Conservation (phyloP, 2,797 vertebrate genomes). For the Rousettus madagascariensis region DNA sequence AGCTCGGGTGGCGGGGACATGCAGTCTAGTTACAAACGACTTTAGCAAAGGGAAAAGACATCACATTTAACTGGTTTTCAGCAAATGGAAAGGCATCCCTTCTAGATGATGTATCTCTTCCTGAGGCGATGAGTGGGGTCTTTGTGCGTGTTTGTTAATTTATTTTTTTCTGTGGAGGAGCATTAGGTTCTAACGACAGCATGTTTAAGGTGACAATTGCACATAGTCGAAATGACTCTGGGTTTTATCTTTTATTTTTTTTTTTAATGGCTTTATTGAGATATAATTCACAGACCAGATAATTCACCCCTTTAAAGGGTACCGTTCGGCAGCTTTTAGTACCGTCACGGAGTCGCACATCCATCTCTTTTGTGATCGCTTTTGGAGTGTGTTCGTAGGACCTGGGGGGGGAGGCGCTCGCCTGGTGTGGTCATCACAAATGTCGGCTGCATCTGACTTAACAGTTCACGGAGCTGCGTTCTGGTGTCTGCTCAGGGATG, state of each 20-base stretch:
- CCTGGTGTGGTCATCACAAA: rapidly evolving
- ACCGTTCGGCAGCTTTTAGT: not conserved
- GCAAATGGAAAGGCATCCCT: not conserved
- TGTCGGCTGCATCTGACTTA: rapidly evolving
- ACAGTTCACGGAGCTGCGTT: not conserved
- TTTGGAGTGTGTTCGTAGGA: not conserved
- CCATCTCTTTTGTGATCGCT: rapidly evolving
- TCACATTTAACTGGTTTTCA: not conserved
- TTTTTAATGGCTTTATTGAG: not conserved
- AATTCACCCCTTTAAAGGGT: not conserved
- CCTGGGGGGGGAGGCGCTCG: no score
- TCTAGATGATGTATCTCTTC: not conserved
- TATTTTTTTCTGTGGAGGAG: not conserved
- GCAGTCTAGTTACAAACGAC: not conserved
- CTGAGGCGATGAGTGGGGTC: not conserved
- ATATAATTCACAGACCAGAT: not conserved
- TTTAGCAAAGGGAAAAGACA: not conserved
- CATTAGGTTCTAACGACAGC: not conserved
- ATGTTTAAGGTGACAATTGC: not conserved
- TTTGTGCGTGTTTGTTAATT: not conserved
- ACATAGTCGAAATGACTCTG: not conserved
- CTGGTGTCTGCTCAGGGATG: not conserved
- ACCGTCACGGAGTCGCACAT: not conserved
- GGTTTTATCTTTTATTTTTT: not conserved
- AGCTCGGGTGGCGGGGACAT: not conserved